Evolutionary conservation across 2,888 invertebrate species (phyloP).

Genomic region (Balanococcus diminutus): DNA sequence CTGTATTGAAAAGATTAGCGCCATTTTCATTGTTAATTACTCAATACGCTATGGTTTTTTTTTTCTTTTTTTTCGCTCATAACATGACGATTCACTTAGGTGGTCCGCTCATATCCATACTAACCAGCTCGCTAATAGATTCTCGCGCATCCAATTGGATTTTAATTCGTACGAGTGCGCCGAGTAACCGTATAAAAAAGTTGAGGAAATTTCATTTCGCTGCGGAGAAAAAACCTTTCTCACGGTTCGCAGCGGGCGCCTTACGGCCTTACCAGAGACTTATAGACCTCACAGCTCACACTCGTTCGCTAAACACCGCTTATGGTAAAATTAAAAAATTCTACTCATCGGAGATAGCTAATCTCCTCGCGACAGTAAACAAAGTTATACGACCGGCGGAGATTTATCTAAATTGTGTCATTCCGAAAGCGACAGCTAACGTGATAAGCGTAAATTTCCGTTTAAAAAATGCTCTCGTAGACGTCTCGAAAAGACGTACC

Average conservation of each 20-base stretch:
- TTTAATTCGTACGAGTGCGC: neutral
- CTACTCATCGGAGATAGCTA: neutral
- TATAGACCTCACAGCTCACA: constrained; percentile 30
- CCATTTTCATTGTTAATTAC: constrained; percentile 44
- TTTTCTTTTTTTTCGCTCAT: constrained; percentile 31
- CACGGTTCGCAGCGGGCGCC: constrained; percentile 34
- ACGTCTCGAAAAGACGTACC: neutral
- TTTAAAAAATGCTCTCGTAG: neutral
- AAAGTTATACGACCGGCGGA: constrained; percentile 7
- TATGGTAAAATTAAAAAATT: constrained; percentile 35
- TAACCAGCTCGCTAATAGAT: constrained; percentile 13
- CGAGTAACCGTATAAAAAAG: neutral
- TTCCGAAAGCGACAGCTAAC: constrained; percentile 11
- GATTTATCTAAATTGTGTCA: constrained; percentile 41
- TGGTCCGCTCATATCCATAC: constrained; percentile 24
- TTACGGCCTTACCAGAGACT: neutral
- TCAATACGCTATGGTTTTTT: constrained; percentile 33
- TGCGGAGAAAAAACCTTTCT: neutral
- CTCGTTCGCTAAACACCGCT: constrained; percentile 6
- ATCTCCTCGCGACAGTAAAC: neutral
- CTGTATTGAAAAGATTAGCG: constrained; percentile 29
- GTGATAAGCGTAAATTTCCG: constrained; percentile 20
- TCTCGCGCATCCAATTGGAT: neutral
- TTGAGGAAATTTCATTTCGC: neutral
- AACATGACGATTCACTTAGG: constrained; percentile 38